Percentiles rank a stretch among this genome's conserved stretches.
Evolutionary conservation across 2,797 vertebrate species (phyloP).

Genomic region (Sparus aurata): DNA sequence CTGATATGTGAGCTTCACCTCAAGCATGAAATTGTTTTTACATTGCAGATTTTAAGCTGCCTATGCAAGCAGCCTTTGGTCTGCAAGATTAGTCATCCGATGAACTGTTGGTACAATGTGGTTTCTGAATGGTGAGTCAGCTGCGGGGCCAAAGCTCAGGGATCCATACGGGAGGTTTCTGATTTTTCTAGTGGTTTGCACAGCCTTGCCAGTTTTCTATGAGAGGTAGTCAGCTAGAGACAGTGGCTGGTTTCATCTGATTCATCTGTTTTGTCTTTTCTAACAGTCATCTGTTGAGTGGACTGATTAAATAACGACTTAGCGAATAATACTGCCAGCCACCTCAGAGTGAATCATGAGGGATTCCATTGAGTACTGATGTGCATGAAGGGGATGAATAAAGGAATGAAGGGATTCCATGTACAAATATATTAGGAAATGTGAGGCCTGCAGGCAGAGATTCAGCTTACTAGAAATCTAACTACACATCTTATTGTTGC

Average conservation of each 20-base stretch:
- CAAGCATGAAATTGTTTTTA: slow-evolving; percentile 29
- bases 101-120: slow-evolving; percentile 21
- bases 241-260: slow-evolving; percentile 1
- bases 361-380: slow-evolving; percentile 21
- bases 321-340: not conserved
- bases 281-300: slow-evolving; percentile 11
- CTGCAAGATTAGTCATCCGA: slow-evolving; percentile 13
- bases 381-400: not conserved
- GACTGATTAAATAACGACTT: slow-evolving; percentile 11
- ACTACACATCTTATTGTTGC: slow-evolving; percentile 9
- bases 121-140: slow-evolving; percentile 38
- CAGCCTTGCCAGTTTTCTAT: slow-evolving; percentile 1
- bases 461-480: slow-evolving; percentile 9
- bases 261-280: slow-evolving; percentile 31
- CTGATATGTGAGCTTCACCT: not conserved
- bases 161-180: not conserved
- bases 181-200: slow-evolving; percentile 11
- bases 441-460: not conserved
- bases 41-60: slow-evolving; percentile 16
- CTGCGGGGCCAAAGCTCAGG: not conserved
- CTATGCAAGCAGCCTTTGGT: slow-evolving; percentile 36
- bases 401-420: slow-evolving; percentile 16
- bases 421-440: not conserved
- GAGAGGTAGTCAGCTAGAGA: slow-evolving; percentile 1
- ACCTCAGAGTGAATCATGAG: slow-evolving; percentile 15